Percentiles rank a stretch among this genome's conserved stretches.
Evolutionary conservation across 2,888 invertebrate genomes (phyloP).

Genomic region (Eristalinus aeneus): DNA sequence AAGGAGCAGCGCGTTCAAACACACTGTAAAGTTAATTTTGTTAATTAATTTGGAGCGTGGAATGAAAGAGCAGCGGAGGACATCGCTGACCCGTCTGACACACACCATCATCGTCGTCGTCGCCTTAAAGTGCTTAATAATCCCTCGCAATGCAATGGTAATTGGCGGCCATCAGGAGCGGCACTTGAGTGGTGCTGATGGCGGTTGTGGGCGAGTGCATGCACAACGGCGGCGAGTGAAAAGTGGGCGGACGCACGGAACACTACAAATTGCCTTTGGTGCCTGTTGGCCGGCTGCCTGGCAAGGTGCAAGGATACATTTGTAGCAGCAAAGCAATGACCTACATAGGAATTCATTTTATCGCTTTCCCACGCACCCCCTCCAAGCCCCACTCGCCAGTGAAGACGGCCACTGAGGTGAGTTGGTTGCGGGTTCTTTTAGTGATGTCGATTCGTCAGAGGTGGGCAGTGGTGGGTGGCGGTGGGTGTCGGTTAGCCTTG

Average conservation of each 20-base stretch:
- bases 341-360: slow-evolving; percentile 58
- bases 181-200: neutral
- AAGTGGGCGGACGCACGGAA: slow-evolving; percentile 44
- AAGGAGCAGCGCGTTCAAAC: neutral
- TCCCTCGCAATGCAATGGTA: slow-evolving; percentile 28
- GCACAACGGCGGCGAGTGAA: neutral
- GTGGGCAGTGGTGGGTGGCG: neutral
- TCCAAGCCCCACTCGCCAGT: neutral
- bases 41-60: slow-evolving; percentile 52
- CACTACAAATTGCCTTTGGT: slow-evolving; percentile 56
- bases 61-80: neutral
- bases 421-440: slow-evolving; percentile 16
- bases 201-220: too few relatives aligned
- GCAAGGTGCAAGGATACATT: slow-evolving; percentile 48
- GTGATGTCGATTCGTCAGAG: slow-evolving; percentile 48
- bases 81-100: slow-evolving; percentile 1
- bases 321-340: slow-evolving; percentile 52
- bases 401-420: neutral
- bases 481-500: neutral
- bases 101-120: neutral
- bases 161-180: slow-evolving; percentile 53
- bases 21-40: slow-evolving; percentile 48
- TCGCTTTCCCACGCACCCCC: neutral
- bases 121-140: slow-evolving; percentile 45
- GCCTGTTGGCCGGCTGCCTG: slow-evolving; percentile 25